phyloP scores from a whole-genome alignment of 1,140 invertebrate genomes.

The Leguminivora glycinivorella region DNA sequence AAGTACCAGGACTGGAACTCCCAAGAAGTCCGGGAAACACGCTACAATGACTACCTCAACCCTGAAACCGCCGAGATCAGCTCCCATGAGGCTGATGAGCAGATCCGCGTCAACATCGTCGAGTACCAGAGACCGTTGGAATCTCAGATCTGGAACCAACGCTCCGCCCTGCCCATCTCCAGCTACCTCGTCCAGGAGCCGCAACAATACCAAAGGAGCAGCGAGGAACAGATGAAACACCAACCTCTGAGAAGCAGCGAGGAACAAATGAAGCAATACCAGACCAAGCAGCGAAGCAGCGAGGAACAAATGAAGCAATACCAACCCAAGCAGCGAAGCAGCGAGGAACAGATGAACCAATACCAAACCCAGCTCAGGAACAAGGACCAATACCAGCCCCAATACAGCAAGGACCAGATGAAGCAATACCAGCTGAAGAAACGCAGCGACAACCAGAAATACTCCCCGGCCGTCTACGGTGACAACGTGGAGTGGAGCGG shows the following conservation, averaged over 20 bases:
- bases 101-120: slow-evolving; percentile 5
- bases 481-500: slow-evolving; percentile 49
- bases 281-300: not conserved
- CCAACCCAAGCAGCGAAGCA: not conserved
- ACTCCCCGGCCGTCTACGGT: slow-evolving; percentile 32
- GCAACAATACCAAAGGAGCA: not conserved
- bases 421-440: slow-evolving; percentile 18
- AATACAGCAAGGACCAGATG: not conserved
- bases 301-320: not conserved
- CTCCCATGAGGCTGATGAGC: slow-evolving; percentile 18
- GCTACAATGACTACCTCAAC: slow-evolving; percentile 6
- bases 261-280: not conserved
- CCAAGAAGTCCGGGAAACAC: slow-evolving; percentile 22
- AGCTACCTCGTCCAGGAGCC: slow-evolving; percentile 8
- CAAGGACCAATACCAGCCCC: not conserved
- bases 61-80: slow-evolving; percentile 16
- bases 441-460: not conserved
- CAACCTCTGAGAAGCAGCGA: slow-evolving; percentile 4
- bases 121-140: slow-evolving; percentile 22
- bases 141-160: slow-evolving; percentile 3
- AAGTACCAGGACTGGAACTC: slow-evolving; percentile 36
- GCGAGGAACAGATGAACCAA: not conserved
- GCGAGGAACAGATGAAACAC: not conserved
- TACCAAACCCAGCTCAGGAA: not conserved
- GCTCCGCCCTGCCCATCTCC: slow-evolving; percentile 2